phyloP scores from a whole-genome alignment of 1,140 invertebrate species.

The Monochamus saltuarius region DNA sequence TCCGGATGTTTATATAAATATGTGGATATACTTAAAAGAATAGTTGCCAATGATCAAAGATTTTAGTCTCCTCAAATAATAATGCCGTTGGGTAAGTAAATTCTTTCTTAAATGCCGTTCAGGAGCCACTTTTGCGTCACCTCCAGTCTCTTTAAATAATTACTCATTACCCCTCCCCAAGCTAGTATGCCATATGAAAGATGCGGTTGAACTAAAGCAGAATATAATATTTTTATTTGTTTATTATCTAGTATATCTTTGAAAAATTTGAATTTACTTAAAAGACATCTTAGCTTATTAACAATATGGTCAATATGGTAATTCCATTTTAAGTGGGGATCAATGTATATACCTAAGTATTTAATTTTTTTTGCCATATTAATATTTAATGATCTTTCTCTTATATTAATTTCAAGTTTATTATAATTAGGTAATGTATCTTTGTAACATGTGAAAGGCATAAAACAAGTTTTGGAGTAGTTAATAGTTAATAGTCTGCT shows the following conservation, averaged over 20 bases:
- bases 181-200: neutral
- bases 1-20: too few relatives aligned
- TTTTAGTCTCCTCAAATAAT: too few relatives aligned
- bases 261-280: neutral
- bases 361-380: neutral
- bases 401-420: too few relatives aligned
- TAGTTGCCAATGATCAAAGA: too few relatives aligned
- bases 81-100: too few relatives aligned
- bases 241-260: neutral
- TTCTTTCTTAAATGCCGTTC: neutral
- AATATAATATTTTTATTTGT: constrained; percentile 1
- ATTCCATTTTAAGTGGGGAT: neutral
- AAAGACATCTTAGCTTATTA: neutral
- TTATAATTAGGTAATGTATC: too few relatives aligned
- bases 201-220: neutral
- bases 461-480: too few relatives aligned
- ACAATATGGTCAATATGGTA: neutral
- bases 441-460: too few relatives aligned
- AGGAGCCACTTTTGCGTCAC: neutral
- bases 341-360: neutral
- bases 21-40: too few relatives aligned
- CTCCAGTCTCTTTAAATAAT: neutral
- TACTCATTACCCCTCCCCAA: neutral
- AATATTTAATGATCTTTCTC: too few relatives aligned
- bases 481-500: too few relatives aligned